Conservation (phyloP, 2,888 invertebrate species). For the Lathronympha strigana region DNA sequence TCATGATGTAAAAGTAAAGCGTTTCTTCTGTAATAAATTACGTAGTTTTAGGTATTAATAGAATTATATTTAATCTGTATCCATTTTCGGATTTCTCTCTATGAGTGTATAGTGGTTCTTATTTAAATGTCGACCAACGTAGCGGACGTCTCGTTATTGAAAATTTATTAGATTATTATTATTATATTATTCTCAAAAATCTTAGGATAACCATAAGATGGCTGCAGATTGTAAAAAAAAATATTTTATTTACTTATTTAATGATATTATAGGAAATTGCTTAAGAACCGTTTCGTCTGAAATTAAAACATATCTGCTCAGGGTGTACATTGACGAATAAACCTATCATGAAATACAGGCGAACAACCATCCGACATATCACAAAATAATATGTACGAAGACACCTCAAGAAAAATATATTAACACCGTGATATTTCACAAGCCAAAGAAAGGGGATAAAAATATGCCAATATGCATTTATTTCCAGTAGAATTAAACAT, state of each 20-base stretch:
- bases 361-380: slow-evolving; percentile 70
- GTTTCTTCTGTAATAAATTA: slow-evolving; percentile 80
- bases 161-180: slow-evolving; percentile 83
- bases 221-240: slow-evolving; percentile 80
- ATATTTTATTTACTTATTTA: slow-evolving; percentile 77
- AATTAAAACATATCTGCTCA: slow-evolving; percentile 75
- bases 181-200: slow-evolving; percentile 75
- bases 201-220: slow-evolving; percentile 83
- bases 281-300: slow-evolving; percentile 69
- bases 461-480: slow-evolving; percentile 69
- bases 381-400: slow-evolving; percentile 62
- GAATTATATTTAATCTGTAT: slow-evolving; percentile 83
- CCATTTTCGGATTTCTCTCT: slow-evolving; percentile 84
- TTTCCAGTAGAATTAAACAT: slow-evolving; percentile 61
- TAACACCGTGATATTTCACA: slow-evolving; percentile 81
- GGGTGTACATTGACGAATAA: slow-evolving; percentile 63
- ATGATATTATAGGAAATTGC: slow-evolving; percentile 74
- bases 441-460: slow-evolving; percentile 77
- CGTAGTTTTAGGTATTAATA: slow-evolving; percentile 80
- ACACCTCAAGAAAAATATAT: slow-evolving; percentile 64
- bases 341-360: slow-evolving; percentile 54
- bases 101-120: slow-evolving; percentile 84
- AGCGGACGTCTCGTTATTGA: slow-evolving; percentile 82
- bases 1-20: slow-evolving; percentile 74
- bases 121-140: slow-evolving; percentile 84